Conservation (phyloP, 2,888 invertebrate species). For the Bugula neritina region DNA sequence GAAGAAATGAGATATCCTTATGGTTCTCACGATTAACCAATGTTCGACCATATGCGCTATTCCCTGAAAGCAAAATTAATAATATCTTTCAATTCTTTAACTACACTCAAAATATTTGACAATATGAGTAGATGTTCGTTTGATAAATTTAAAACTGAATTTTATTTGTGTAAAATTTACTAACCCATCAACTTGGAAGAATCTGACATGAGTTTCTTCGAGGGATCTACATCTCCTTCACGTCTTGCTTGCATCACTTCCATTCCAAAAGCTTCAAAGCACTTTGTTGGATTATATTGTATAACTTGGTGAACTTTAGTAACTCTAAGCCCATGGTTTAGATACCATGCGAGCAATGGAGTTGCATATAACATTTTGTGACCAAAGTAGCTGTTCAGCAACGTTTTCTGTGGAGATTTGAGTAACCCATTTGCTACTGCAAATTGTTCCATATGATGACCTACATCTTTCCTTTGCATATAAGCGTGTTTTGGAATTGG, state of each 20-base stretch:
- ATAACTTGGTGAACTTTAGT: conserved; percentile 28
- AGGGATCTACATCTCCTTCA: conserved; percentile 3
- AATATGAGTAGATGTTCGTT: no score
- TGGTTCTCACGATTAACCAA: conserved; percentile 27
- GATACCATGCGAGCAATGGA: conserved; percentile 29
- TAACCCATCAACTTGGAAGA: neutral
- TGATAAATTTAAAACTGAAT: neutral
- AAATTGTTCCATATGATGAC: conserved; percentile 23
- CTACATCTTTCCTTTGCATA: conserved; percentile 15
- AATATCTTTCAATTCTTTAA: conserved; percentile 11
- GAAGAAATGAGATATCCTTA: neutral
- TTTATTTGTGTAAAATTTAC: conserved; percentile 23
- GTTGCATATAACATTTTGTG: conserved; percentile 28
- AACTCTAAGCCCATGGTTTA: conserved; percentile 29
- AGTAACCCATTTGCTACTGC: neutral
- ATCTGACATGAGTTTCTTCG: neutral
- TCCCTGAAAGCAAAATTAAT: conserved; percentile 25
- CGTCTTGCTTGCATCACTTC: neutral
- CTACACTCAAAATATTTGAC: no score
- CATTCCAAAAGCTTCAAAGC: neutral
- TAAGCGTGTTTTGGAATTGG: conserved; percentile 9
- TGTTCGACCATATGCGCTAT: conserved; percentile 25
- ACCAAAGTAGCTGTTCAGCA: conserved; percentile 14
- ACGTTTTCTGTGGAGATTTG: neutral
- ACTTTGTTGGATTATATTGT: conserved; percentile 26